phyloP scores from a whole-genome alignment of 2,797 vertebrate species.

The Mionectes olivaceus region DNA sequence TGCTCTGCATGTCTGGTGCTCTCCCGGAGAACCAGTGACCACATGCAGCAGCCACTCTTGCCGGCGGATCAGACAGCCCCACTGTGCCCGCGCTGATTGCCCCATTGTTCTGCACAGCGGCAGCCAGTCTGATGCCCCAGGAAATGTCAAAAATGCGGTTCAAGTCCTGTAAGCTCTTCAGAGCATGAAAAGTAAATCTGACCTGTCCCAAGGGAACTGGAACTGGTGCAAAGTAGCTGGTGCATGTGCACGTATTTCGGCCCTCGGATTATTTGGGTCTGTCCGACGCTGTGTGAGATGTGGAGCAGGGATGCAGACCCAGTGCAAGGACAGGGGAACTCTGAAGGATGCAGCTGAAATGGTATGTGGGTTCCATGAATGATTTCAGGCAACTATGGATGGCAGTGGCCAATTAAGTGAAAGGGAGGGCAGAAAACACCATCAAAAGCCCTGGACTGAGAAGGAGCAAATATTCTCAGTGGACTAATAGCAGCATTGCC shows the following conservation, averaged over 20 bases:
- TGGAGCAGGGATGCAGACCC: background rate
- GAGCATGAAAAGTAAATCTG: background rate
- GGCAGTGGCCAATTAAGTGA: background rate
- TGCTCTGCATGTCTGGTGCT: background rate
- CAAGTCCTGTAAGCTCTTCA: background rate
- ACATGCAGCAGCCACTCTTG: background rate
- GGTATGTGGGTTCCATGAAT: background rate
- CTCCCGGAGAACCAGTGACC: background rate
- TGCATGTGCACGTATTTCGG: background rate
- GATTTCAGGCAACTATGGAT: background rate
- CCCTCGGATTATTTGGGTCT: background rate
- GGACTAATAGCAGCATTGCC: background rate
- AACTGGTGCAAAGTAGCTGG: background rate
- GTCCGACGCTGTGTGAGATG: background rate
- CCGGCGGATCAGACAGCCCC: background rate
- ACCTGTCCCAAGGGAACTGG: background rate
- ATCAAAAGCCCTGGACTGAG: background rate
- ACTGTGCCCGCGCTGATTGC: background rate
- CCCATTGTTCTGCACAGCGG: slow-evolving; percentile 43
- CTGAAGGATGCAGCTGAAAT: background rate
- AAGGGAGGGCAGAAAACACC: background rate
- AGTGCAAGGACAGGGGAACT: background rate
- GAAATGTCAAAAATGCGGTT: background rate
- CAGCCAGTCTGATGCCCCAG: slow-evolving; percentile 38
- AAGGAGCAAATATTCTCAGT: background rate